Evolutionary conservation across 1,140 invertebrate genomes (phyloP), one percentile per base, ranked within the genome.

Genomic region (Hycleus phaleratus): DNA sequence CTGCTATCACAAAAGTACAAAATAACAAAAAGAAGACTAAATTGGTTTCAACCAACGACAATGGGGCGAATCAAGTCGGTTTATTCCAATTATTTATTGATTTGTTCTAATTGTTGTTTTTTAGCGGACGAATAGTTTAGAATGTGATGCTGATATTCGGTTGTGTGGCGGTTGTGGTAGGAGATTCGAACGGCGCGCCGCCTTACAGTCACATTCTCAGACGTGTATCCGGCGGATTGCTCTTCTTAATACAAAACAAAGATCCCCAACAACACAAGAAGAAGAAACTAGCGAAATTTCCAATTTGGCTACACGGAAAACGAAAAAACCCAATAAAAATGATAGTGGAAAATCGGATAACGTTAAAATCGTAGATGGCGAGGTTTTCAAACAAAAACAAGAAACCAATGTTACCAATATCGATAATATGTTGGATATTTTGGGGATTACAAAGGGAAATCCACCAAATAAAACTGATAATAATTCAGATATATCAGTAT

Each of bases 111-210:
- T 18, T 18, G 18, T 18, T 2, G 18, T 18, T 18, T 66, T 81
- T 76, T 76, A 79, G 51, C 83, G 81, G 80, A 78, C 82, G 71
- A 76, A 79, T 59, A 79, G 81, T 62, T 70, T 82, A 61, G 79
- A 84, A 66, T 73, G 74, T 25, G 78, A 81, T 59, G 70, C 75
- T 24, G 78, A 79, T 54, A 62, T 79, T 9, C 81, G 81, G 46
- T 77, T 78, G 40, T 86, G 85, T 68, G 81, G 78, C n/a, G 82
- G 81, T 38, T 87, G 85, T 71, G 82, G 82, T 1, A 81, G 82
- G 57, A 75, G 76, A 18, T 86, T 87, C 67, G 85, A 86, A 64
- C 76, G 83, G 2, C 81, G 80, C 51, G 84, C 82, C 8, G 83
- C 83, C 4, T 72, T 86, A 10, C 77, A 79, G 6, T 80, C 85